Conservation (phyloP, 2,888 invertebrate genomes). For the Meghimatium bilineatum region DNA sequence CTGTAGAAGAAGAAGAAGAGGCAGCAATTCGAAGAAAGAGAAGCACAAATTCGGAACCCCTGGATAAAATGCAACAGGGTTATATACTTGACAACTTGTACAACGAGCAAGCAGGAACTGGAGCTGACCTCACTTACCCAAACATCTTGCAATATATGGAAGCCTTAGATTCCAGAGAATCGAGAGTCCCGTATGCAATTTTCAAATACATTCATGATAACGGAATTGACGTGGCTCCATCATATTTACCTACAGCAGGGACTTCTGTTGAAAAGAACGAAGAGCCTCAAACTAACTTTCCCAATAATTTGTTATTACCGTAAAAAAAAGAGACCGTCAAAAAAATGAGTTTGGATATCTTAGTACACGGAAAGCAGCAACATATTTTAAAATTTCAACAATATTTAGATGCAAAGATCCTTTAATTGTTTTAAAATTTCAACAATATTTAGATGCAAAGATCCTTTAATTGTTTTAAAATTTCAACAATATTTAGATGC, state of each 20-base stretch:
- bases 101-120: neutral
- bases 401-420: too few species aligned
- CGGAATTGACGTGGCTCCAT: neutral
- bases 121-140: constrained; percentile 19
- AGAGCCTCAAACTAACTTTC: neutral
- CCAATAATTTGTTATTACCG: neutral
- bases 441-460: too few species aligned
- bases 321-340: neutral
- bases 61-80: neutral
- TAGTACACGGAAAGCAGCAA: too few species aligned
- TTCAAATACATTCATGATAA: neutral
- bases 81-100: constrained; percentile 26
- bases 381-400: too few species aligned
- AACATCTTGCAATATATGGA: constrained; percentile 5
- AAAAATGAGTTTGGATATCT: too few species aligned
- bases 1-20: neutral
- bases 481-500: too few species aligned
- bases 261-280: neutral
- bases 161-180: neutral
- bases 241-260: too few species aligned
- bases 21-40: neutral
- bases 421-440: too few species aligned
- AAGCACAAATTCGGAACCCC: neutral
- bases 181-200: neutral
- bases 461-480: too few species aligned